Percentiles rank a stretch among this genome's conserved stretches.
phyloP scores from a whole-genome alignment of 2,113 vertebrate genomes.

The Sceloporus tristichus region DNA sequence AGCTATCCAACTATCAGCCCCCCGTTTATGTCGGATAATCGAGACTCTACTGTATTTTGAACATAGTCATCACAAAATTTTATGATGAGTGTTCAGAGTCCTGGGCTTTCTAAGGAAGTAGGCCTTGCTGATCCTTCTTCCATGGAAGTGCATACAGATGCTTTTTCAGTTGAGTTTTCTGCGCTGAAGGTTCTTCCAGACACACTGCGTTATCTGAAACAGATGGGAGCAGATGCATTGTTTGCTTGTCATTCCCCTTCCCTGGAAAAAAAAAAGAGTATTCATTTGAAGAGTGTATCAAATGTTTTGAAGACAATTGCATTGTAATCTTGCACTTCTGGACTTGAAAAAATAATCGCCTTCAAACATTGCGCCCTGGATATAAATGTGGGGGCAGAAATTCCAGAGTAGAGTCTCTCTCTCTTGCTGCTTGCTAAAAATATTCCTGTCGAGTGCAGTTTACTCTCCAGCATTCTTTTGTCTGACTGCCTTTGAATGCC shows the following conservation, averaged over 20 bases:
- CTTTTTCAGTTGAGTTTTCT: rapidly evolving
- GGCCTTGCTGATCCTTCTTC: too few species aligned
- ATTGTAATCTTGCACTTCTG: not conserved
- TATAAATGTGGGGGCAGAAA: conserved; percentile 52
- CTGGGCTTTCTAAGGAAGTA: not conserved
- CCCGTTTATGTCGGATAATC: too few species aligned
- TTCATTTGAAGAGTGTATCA: not conserved
- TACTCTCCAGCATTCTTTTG: conserved; percentile 73
- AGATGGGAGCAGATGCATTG: conserved; percentile 34
- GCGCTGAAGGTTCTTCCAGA: not conserved
- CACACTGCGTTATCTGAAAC: rapidly evolving
- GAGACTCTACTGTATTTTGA: not conserved
- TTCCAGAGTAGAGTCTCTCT: conserved; percentile 48
- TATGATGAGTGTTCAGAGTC: not conserved
- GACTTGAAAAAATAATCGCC: conserved; percentile 36
- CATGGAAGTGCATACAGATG: rapidly evolving
- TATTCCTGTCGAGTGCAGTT: conserved; percentile 66
- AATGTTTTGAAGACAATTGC: not conserved
- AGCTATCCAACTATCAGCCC: too few species aligned
- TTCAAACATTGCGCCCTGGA: conserved; percentile 29
- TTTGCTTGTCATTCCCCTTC: not conserved
- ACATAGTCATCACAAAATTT: not conserved
- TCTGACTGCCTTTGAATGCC: conserved; percentile 70
- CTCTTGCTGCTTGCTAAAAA: conserved; percentile 65
- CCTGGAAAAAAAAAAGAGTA: not conserved